A percentile compares a stretch with the other conserved stretches of the same genome.
phyloP scores from a whole-genome alignment of 1,140 invertebrate species.

The Aphis craccivora region DNA sequence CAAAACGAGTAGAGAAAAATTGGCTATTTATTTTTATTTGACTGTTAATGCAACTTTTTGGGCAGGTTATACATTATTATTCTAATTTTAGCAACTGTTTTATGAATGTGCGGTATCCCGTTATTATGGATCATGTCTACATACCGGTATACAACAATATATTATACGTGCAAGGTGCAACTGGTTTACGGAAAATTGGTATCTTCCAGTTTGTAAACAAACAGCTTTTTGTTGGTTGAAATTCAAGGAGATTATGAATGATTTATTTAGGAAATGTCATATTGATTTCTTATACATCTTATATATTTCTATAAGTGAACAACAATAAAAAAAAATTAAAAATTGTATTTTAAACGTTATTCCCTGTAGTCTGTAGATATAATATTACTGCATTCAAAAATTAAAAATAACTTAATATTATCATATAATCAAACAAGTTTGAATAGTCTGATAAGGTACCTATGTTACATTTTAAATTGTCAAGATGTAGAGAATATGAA shows the following conservation, averaged over 20 bases:
- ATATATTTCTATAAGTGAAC: background rate
- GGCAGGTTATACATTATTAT: background rate
- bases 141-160: background rate
- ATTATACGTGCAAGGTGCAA: background rate
- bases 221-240: background rate
- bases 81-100: background rate
- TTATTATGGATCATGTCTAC: background rate
- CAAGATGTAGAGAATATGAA: no score
- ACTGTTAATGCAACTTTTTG: background rate
- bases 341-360: background rate
- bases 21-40: background rate
- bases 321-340: background rate
- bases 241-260: background rate
- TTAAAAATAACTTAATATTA: no score
- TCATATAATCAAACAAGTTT: no score
- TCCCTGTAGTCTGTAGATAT: no score
- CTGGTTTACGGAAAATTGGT: background rate
- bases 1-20: background rate
- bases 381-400: no score
- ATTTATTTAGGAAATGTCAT: background rate
- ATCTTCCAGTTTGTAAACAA: background rate
- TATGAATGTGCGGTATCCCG: background rate
- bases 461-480: no score
- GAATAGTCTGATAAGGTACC: no score
- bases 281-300: background rate